Evolutionary conservation across 35 echinoderm and acorn worm genomes (phyloP).

Genomic region (Ophiothrix spiculata): DNA sequence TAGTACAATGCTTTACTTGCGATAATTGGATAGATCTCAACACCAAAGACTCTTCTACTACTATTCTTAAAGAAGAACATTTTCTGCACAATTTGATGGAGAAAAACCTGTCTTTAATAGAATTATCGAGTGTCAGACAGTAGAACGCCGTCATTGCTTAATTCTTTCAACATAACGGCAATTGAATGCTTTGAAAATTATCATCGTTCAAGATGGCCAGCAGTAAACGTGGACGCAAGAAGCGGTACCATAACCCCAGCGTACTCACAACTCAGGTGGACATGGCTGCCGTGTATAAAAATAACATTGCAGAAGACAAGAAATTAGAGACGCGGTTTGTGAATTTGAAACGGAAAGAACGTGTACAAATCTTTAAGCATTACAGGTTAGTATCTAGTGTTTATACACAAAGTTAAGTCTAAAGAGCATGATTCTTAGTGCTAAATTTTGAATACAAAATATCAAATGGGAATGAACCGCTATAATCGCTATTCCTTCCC

Average conservation of each 20-base stretch:
- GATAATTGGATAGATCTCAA: too few relatives aligned
- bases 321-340: constrained; percentile 14
- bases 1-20: too few relatives aligned
- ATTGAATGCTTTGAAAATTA: too few relatives aligned
- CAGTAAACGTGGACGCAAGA: neutral
- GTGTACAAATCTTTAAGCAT: neutral
- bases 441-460: neutral
- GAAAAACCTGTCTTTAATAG: too few relatives aligned
- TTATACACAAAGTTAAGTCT: neutral
- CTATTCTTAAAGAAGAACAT: too few relatives aligned
- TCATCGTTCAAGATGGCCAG: too few relatives aligned
- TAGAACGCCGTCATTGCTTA: too few relatives aligned
- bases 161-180: too few relatives aligned
- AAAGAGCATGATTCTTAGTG: neutral
- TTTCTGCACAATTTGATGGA: too few relatives aligned
- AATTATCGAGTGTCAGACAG: too few relatives aligned
- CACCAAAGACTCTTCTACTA: too few relatives aligned
- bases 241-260: neutral
- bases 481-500: neutral
- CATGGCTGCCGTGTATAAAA: constrained; percentile 21
- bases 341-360: constrained; percentile 6
- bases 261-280: neutral
- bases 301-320: constrained; percentile 15
- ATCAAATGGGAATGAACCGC: too few relatives aligned
- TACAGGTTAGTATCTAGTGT: neutral